phyloP scores from a whole-genome alignment of 2,113 vertebrate species.

The Psittacula cyanocephala region DNA sequence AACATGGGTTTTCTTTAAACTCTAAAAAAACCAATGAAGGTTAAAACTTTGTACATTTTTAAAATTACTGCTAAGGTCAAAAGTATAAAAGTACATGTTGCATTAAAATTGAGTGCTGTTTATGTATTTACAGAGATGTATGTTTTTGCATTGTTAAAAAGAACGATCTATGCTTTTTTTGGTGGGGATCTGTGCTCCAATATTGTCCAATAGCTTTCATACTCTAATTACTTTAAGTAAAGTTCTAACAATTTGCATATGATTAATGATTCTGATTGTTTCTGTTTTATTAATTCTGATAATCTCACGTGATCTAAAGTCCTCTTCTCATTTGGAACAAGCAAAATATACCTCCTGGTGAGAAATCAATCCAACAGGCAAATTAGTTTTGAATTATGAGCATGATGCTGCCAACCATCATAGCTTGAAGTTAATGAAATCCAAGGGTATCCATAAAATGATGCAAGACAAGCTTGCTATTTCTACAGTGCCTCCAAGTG shows the following conservation, averaged over 20 bases:
- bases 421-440: constrained; percentile 11
- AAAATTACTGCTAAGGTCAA: constrained; percentile 3
- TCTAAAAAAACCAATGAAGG: background rate
- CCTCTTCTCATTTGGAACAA: background rate
- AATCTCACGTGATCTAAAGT: background rate
- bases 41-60: constrained; percentile 38
- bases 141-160: constrained; percentile 40
- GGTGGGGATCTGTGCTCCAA: constrained; percentile 7
- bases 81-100: background rate
- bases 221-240: constrained; percentile 65
- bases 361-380: background rate
- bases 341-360: background rate
- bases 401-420: background rate
- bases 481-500: background rate
- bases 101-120: constrained; percentile 41
- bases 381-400: background rate
- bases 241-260: constrained; percentile 56
- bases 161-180: background rate
- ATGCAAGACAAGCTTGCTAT: background rate
- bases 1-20: constrained; percentile 3
- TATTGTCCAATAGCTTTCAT: constrained; percentile 55
- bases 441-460: background rate
- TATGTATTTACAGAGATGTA: constrained; percentile 25
- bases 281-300: constrained; percentile 41
- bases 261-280: background rate